These are phyloP conservation scores for Oeneis ivallda DNA, from an alignment of 2,888 invertebrate genomes.

Conservation along the genomic window DNA sequence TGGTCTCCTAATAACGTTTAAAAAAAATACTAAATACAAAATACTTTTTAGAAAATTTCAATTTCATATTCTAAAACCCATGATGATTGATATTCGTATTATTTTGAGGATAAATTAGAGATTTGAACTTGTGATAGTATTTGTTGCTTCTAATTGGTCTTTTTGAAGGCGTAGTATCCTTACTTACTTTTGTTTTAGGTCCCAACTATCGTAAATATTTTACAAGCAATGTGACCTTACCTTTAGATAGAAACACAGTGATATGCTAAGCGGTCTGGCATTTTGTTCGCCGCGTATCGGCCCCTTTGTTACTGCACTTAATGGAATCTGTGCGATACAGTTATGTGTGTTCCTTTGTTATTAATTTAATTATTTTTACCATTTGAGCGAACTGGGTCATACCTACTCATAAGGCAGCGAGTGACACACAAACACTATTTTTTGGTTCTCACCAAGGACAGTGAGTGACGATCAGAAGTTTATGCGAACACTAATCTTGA, in stretches of 20 bases:
- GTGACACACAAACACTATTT: background rate
- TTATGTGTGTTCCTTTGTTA: conserved; percentile 46
- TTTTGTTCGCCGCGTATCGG: conserved; percentile 54
- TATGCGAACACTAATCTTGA: too few relatives aligned
- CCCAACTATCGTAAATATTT: background rate
- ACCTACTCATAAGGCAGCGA: background rate
- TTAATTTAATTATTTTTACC: conserved; percentile 11
- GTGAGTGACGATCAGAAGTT: too few relatives aligned
- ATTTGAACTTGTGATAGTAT: too few relatives aligned
- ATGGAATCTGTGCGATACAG: conserved; percentile 59
- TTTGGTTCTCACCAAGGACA: background rate
- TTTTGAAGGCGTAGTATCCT: too few relatives aligned
- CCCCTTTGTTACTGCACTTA: conserved; percentile 57
- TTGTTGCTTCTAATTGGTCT: too few relatives aligned
- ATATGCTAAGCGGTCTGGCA: conserved; percentile 71
- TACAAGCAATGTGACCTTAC: conserved; percentile 48
- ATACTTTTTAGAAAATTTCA: too few relatives aligned
- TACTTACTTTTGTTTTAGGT: background rate
- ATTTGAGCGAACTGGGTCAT: background rate
- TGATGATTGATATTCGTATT: too few relatives aligned
- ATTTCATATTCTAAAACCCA: too few relatives aligned
- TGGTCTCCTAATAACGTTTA: too few relatives aligned
- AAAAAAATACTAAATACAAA: too few relatives aligned
- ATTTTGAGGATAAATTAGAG: too few relatives aligned
- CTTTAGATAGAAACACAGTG: conserved; percentile 59